phyloP scores from a whole-genome alignment of 2,888 invertebrate species.

The Allophyes oxyacanthae region DNA sequence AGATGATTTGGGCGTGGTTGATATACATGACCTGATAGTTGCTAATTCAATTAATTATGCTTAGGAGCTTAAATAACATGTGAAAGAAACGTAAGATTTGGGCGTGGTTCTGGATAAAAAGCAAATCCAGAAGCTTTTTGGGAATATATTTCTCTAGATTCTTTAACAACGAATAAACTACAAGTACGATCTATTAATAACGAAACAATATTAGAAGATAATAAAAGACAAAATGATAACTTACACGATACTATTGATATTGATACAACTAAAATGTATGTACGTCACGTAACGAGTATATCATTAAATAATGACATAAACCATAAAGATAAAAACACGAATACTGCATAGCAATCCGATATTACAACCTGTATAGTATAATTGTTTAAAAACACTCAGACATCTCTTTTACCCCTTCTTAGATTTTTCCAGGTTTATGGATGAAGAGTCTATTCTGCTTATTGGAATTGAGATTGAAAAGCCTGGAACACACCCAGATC shows the following conservation, averaged over 20 bases:
- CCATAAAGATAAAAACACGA: conserved; percentile 22
- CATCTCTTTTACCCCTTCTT: too few relatives aligned
- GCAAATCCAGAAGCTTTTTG: not conserved
- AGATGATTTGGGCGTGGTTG: conserved; percentile 28
- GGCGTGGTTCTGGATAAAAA: not conserved
- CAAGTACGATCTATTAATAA: not conserved
- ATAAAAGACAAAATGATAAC: not conserved
- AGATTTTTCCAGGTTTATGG: too few relatives aligned
- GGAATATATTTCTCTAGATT: too few relatives aligned
- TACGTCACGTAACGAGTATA: conserved; percentile 6
- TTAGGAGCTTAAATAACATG: not conserved
- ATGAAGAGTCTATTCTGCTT: not conserved
- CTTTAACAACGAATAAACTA: too few relatives aligned
- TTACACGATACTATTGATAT: not conserved
- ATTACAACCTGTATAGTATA: too few relatives aligned
- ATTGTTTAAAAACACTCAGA: too few relatives aligned
- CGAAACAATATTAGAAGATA: not conserved
- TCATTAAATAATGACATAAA: conserved; percentile 27
- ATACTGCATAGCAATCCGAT: not conserved
- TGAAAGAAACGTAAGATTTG: not conserved
- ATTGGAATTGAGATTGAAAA: not conserved
- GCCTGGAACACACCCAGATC: too few relatives aligned
- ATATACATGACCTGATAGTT: not conserved
- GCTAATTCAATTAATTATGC: not conserved
- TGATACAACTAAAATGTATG: conserved; percentile 2